phyloP scores from a whole-genome alignment of 2,888 invertebrate genomes.

The Gymnoscelis rufifasciata region DNA sequence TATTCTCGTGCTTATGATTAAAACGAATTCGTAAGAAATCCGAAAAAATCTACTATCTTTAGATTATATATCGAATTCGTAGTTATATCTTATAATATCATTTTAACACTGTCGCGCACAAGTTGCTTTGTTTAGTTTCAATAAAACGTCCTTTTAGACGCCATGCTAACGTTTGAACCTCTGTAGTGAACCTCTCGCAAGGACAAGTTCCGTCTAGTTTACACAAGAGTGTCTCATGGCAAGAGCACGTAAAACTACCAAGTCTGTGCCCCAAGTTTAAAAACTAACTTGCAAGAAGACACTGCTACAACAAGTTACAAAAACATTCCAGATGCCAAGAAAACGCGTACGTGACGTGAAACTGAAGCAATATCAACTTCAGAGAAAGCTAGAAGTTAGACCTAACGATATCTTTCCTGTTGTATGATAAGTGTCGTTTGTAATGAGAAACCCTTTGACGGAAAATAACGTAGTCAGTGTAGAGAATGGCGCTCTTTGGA shows the following conservation, averaged over 20 bases:
- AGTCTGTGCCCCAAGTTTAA: slow-evolving; percentile 38
- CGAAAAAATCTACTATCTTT: too few relatives aligned
- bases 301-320: slow-evolving; percentile 56
- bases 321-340: slow-evolving; percentile 73
- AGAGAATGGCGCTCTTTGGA: too few relatives aligned
- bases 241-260: slow-evolving; percentile 16
- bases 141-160: too few relatives aligned
- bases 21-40: too few relatives aligned
- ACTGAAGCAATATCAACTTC: slow-evolving; percentile 30
- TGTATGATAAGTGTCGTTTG: background rate
- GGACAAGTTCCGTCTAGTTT: slow-evolving; percentile 7
- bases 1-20: too few relatives aligned
- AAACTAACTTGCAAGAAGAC: slow-evolving; percentile 56
- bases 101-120: too few relatives aligned
- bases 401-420: slow-evolving; percentile 1
- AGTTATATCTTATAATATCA: too few relatives aligned
- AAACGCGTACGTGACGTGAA: slow-evolving; percentile 61
- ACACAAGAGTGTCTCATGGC: slow-evolving; percentile 5
- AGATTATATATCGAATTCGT: too few relatives aligned
- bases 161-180: too few relatives aligned
- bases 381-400: slow-evolving; percentile 12
- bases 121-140: too few relatives aligned
- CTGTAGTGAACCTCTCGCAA: background rate
- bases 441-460: background rate
- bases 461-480: too few relatives aligned